Conservation (phyloP, 2,888 invertebrate species). For the Drosophila pseudotalamancana region DNA sequence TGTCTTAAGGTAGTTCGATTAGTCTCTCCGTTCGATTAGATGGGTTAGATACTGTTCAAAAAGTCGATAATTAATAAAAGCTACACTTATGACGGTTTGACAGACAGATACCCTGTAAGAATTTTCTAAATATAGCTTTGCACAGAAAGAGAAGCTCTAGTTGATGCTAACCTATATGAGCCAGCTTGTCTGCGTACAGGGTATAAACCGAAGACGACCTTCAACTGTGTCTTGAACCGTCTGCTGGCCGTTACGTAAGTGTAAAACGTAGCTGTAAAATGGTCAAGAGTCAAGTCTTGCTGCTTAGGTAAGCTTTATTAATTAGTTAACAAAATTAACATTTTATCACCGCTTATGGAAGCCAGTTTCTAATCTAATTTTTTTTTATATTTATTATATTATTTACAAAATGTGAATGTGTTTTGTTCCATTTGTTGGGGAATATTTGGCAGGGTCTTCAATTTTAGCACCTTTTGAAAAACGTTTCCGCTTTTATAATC, state of each 20-base stretch:
- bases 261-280: conserved; percentile 39
- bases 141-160: not conserved
- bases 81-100: not conserved
- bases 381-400: conserved; percentile 3
- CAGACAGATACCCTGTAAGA: not conserved
- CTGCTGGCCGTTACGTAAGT: conserved; percentile 30
- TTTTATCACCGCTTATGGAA: conserved; percentile 8
- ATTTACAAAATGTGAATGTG: conserved; percentile 11
- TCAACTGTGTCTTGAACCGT: conserved; percentile 28
- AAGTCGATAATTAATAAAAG: too few species aligned
- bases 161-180: not conserved
- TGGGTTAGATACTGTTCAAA: too few species aligned
- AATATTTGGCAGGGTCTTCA: conserved; percentile 41
- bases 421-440: conserved; percentile 15
- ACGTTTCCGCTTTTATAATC: conserved; percentile 38
- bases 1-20: too few species aligned
- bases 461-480: conserved; percentile 35
- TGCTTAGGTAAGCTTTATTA: conserved; percentile 19
- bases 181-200: not conserved
- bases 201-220: conserved; percentile 14
- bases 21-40: too few species aligned
- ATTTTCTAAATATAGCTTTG: too few species aligned
- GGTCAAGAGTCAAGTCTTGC: conserved; percentile 6
- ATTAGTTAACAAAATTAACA: conserved; percentile 38
- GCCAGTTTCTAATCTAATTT: conserved; percentile 13